Base-by-base conservation (phyloP, 2,888 invertebrate genomes). In the Machimus rusticus region DNA sequence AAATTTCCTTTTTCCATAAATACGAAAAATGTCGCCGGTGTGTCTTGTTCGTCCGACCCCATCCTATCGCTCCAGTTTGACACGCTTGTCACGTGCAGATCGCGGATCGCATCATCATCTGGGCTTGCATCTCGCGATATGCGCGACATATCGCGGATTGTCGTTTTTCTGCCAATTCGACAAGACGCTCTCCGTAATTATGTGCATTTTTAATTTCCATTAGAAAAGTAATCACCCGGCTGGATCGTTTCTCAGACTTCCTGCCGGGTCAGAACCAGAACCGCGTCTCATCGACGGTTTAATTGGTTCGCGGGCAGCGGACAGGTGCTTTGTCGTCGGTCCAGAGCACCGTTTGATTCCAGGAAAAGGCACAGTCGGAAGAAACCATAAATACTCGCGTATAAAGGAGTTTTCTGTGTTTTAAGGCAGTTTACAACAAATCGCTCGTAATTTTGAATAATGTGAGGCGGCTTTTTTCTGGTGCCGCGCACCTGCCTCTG, bases 11-110 rank as follows among this genome's bases (percentile, higher is more conserved):
- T 43, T 78, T 78, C 43, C 43, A 78, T 43, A 78, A 78, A 39
- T 78, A 78, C 78, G 78, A 78, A 43, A 78, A 78, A 78, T 78
- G 78, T 78, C 78, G 78, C 78, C 78, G 39, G 23, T 78, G 37
- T 43, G 78, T 78, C 78, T 78, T 78, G 39, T 12, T 12, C 43
- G 19, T n/a, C 28, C 66, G 66, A 66, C 28, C 66, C 66, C 28
- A 66, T 12, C 66, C 28, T 66, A 66, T 23, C 66, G 66, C 23
- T 66, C 66, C 28, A 66, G 66, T 66, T 66, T 66, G 66, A 66
- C 23, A 66, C 66, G 66, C 66, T 66, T 66, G 66, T 66, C 66
- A 66, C 66, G 66, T 66, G 23, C 19, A 66, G 66, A 28, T 28
- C 23, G 12, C 66, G 23, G 66, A 66, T 66, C 66, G 66, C 66